Base-by-base conservation (phyloP, 2,888 invertebrate genomes). In the Choreutis nemorana region DNA sequence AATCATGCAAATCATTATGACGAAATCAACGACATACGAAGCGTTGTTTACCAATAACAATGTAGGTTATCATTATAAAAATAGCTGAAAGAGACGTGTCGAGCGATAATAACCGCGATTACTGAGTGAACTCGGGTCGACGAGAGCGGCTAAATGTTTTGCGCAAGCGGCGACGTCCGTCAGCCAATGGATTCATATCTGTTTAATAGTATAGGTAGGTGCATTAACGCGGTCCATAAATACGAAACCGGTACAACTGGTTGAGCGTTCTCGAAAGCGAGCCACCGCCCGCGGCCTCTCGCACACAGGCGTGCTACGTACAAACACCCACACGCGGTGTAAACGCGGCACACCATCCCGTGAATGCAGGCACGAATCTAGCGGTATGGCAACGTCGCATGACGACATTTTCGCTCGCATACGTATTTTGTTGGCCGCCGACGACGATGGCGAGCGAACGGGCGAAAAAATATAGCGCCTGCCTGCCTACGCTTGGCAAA, bases 381-480 rank as follows among this genome's bases (percentile, higher is more conserved):
- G 42, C 71, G 66, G 70, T 55, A 60, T 64, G 80, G 81, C 81
- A 81, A 80, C 81, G 71, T 66, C 71, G 80, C 73, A 72, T 81
- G 81, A 81, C 81, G 81, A 80, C 81, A 81, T 79, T 78, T 80
- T 79, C 73, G 80, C 78, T 72, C 64, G 68, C 64, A 64, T 71
- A 71, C 67, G 75, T 72, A 70, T 67, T 67, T 73, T 72, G 70
- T 70, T 67, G 66, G 67, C 61, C 62, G 62, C 45, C 62, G 53
- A n/a, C n/a, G n/a, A n/a, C n/a, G n/a, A n/a, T n/a, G n/a, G n/a
- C n/a, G n/a, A 58, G 66, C 68, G 68, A 75, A 75, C 73, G 73
- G 75, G 72, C 71, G 72, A 26, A 26, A 26, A 15, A 26, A 26
- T 26, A 26, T 26, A 26, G 26, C 26, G 61, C 70, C 59, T 63